phyloP scores from a whole-genome alignment of 1,140 invertebrate genomes.

The Lordiphosa clarofinis region DNA sequence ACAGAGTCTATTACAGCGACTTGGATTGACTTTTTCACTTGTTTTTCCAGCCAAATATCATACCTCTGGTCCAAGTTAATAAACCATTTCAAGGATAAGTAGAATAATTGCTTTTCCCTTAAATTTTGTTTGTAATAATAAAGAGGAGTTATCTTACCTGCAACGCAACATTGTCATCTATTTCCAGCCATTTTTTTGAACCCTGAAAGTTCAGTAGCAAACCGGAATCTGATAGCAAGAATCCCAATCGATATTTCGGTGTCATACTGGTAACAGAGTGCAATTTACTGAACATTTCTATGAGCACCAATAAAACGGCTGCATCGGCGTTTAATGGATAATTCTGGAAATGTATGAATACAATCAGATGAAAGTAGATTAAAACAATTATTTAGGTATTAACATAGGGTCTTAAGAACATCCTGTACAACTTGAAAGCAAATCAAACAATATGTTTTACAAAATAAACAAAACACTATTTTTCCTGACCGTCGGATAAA shows the following conservation, averaged over 20 bases:
- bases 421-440: too few relatives aligned
- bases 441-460: too few relatives aligned
- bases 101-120: too few relatives aligned
- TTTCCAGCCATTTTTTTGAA: constrained; percentile 93
- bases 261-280: constrained; percentile 90
- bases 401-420: too few relatives aligned
- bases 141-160: constrained; percentile 82
- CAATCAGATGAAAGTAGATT: constrained; percentile 31
- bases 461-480: too few relatives aligned
- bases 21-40: too few relatives aligned
- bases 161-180: constrained; percentile 83
- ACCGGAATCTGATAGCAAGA: constrained; percentile 94
- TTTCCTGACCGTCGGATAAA: too few relatives aligned
- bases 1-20: too few relatives aligned
- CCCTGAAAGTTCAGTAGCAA: constrained; percentile 96
- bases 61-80: too few relatives aligned
- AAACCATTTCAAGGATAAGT: too few relatives aligned
- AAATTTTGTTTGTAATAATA: too few relatives aligned
- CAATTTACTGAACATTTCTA: constrained; percentile 93
- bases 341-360: constrained; percentile 39
- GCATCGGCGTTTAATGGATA: constrained; percentile 85
- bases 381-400: not conserved
- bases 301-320: constrained; percentile 92
- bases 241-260: constrained; percentile 93
- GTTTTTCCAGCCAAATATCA: too few relatives aligned